A percentile compares a stretch with the other conserved stretches of the same genome.
These are phyloP conservation scores for Diploscapter pachys DNA, from an alignment of 1,140 invertebrate species.

Conservation along the genomic window DNA sequence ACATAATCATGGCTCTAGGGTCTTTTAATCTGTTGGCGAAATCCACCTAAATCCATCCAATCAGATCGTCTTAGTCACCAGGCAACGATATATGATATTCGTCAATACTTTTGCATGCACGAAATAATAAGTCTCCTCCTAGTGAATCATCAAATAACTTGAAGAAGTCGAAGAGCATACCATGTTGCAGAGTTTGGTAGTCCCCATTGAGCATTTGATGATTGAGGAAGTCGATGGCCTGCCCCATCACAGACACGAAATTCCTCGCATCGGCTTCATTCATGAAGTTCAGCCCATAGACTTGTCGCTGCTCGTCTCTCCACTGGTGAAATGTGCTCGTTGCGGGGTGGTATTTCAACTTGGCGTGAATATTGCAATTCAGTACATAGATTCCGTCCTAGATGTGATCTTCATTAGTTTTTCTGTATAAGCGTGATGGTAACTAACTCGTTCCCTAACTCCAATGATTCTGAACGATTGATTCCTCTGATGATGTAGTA, in stretches of 20 bases:
- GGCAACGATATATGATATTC: no score
- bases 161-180: neutral
- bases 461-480: conserved; percentile 4
- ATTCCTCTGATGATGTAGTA: neutral
- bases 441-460: neutral
- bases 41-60: neutral
- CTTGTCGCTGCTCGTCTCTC: conserved; percentile 15
- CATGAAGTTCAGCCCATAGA: conserved; percentile 11
- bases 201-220: neutral
- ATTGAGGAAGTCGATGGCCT: conserved; percentile 8
- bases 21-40: conserved; percentile 4
- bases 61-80: neutral
- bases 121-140: neutral
- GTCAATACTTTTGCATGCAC: no score
- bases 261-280: neutral
- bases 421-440: neutral
- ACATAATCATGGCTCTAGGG: neutral
- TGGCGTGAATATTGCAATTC: conserved; percentile 13
- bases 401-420: neutral
- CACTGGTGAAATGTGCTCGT: conserved; percentile 25
- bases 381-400: neutral
- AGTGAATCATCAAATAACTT: neutral
- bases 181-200: conserved; percentile 9
- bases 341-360: conserved; percentile 16
- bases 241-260: conserved; percentile 7